Evolutionary conservation across 2,113 vertebrate genomes (phyloP), one percentile per base, ranked within the genome.

Genomic region (Myrmecobius fasciatus): DNA sequence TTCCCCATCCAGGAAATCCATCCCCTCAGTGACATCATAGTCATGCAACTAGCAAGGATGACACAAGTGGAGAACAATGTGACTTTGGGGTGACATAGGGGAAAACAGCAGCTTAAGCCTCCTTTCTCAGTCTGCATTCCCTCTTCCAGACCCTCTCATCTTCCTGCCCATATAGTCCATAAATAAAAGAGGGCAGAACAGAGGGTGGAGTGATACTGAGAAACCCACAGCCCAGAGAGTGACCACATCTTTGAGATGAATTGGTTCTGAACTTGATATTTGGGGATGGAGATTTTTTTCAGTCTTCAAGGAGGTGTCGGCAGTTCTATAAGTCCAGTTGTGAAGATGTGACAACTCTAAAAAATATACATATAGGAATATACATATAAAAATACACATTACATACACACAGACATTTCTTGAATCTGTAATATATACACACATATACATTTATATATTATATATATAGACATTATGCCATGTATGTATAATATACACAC

Each of bases 261-360:
- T 17, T 56, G 31, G 52, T 92, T 95, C 94, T 8, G 47, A 94
- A 56, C 83, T 46, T 22, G 48, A 92, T 14, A 2, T 83, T 43
- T n/a, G 67, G n/a, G n/a, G n/a, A n/a, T 7, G 1, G 36, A 75
- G 52, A 93, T 47, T 94, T 43, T 26, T 43, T 67, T 56, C 24
- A 24, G 54, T 90, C 67, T 94, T 90, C 96, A 46, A 8, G 17
- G 92, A 95, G 91, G 67, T 14, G 91, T 91, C 47, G 0, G 95
- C 92, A 89, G 49, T 83, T 96, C 95, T 92, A 94, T 90, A 89
- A 89, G 94, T 92, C 92, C 90, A 25, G 88, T 90, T n/a, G 51
- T 0, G 3, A 46, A 0, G 0, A 52, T 89, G 53, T 93, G 2
- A 0, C 67, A 22, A 90, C 25, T 43, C n/a, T 92, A 8, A 67